Evolutionary conservation across 2,888 invertebrate species (phyloP).

Genomic region (Macaria notata): DNA sequence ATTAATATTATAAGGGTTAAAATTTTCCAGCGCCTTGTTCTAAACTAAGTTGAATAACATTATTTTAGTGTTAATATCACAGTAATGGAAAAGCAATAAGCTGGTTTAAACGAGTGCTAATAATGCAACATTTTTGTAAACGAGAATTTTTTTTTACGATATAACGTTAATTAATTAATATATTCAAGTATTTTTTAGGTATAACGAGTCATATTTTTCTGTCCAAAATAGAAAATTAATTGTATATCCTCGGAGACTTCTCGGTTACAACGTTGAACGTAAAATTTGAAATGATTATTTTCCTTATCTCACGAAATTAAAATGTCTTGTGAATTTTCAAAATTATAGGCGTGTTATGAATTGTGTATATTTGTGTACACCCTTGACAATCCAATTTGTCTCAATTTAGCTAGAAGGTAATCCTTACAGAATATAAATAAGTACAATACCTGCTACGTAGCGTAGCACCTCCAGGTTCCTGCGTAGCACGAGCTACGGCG

Average conservation of each 20-base stretch:
- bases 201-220: not conserved
- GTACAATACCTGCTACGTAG: constrained; percentile 18
- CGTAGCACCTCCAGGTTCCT: constrained; percentile 18
- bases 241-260: constrained; percentile 5
- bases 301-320: constrained; percentile 27
- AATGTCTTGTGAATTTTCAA: constrained; percentile 32
- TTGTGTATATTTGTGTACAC: constrained; percentile 34
- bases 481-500: constrained; percentile 11
- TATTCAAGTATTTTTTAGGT: not conserved
- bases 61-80: too few relatives aligned
- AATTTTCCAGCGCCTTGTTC: too few relatives aligned
- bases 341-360: constrained; percentile 32
- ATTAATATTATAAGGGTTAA: too few relatives aligned
- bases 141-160: too few relatives aligned
- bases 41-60: too few relatives aligned
- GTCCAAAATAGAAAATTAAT: constrained; percentile 6
- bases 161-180: too few relatives aligned
- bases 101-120: too few relatives aligned
- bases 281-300: constrained; percentile 27
- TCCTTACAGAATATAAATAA: constrained; percentile 32
- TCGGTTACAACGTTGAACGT: constrained; percentile 6
- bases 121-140: too few relatives aligned
- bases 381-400: constrained; percentile 37
- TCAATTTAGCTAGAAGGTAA: constrained; percentile 34
- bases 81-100: too few relatives aligned